These are phyloP conservation scores for Caenorhabditis brenneri DNA, from an alignment of 1,140 invertebrate species.

Conservation along the genomic window DNA sequence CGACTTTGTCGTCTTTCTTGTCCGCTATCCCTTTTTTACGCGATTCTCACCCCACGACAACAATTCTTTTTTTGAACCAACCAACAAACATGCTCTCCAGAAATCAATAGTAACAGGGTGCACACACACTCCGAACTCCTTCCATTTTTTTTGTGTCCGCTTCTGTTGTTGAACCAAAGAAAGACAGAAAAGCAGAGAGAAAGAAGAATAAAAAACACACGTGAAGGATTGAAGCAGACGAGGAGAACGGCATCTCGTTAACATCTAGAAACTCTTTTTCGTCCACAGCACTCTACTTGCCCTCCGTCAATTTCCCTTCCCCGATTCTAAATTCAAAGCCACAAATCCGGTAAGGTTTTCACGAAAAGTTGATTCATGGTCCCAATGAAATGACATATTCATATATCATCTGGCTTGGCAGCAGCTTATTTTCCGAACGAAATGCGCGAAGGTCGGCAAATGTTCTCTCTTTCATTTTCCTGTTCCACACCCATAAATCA, in stretches of 20 bases:
- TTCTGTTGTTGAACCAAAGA: background rate
- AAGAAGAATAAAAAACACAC: conserved; percentile 15
- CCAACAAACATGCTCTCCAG: background rate
- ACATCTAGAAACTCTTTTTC: conserved; percentile 2
- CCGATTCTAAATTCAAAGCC: background rate
- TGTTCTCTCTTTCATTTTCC: conserved; percentile 1
- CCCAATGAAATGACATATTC: conserved; percentile 14
- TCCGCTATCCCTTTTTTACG: conserved; percentile 12
- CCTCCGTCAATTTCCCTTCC: background rate
- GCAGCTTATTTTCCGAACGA: conserved; percentile 17
- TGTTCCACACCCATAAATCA: background rate
- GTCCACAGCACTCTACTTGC: background rate
- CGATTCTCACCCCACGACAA: background rate
- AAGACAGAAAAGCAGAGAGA: background rate
- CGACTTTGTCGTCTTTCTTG: background rate
- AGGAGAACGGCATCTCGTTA: conserved; percentile 35
- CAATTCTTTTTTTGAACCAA: background rate
- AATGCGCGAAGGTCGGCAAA: conserved; percentile 9
- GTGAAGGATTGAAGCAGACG: background rate
- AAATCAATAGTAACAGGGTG: conserved; percentile 39
- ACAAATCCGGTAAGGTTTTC: conserved; percentile 40
- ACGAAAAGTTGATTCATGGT: background rate
- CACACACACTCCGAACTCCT: conserved; percentile 30
- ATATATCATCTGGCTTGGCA: conserved; percentile 35
- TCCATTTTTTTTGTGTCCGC: too few relatives aligned